phyloP scores from a whole-genome alignment of 2,113 vertebrate genomes.

The Stegostoma tigrinum region DNA sequence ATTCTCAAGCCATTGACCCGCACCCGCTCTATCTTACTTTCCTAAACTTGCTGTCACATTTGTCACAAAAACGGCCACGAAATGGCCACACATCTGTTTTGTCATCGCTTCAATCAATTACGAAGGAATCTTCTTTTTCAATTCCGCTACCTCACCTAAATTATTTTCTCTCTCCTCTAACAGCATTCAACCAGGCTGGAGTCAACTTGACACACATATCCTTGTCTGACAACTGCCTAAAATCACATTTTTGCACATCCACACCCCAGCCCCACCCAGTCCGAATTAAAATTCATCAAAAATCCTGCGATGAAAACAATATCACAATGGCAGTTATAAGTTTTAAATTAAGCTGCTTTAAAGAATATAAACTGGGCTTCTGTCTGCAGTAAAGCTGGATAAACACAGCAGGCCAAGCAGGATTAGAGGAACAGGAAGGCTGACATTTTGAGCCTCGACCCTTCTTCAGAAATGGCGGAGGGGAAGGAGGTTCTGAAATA shows the following conservation, averaged over 20 bases:
- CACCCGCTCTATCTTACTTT: not conserved
- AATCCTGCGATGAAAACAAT: not conserved
- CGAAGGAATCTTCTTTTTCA: no score
- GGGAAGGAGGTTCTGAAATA: no score
- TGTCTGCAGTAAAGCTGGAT: not conserved
- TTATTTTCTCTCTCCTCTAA: not conserved
- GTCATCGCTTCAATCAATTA: no score
- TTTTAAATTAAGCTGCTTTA: not conserved
- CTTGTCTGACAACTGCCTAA: not conserved
- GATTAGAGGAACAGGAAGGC: no score
- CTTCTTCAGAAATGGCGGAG: no score
- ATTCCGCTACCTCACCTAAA: not conserved
- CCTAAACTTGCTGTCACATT: not conserved
- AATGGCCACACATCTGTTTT: not conserved
- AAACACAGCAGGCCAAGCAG: no score
- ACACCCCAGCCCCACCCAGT: not conserved
- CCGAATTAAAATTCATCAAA: not conserved
- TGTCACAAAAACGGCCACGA: not conserved
- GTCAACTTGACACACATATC: not conserved
- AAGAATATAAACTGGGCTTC: not conserved
- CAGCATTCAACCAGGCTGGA: not conserved
- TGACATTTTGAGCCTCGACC: no score
- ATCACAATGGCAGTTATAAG: not conserved
- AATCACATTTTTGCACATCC: not conserved
- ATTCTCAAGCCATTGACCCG: not conserved